Conservation (phyloP, 2,797 vertebrate genomes). For the Holocentrus rufus region DNA sequence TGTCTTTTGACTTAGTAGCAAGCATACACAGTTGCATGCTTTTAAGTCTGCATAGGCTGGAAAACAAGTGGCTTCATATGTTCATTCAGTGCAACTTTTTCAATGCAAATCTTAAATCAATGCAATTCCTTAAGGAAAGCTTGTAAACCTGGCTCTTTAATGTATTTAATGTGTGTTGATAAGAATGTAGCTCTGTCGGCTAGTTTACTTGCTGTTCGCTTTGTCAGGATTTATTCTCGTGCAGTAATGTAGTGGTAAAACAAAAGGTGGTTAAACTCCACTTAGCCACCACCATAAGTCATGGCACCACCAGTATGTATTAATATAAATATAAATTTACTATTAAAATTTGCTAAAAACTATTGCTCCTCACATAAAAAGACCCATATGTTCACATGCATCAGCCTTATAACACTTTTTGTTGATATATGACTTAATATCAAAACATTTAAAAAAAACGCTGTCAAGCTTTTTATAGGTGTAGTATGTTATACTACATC, state of each 20-base stretch:
- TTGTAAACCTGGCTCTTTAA: neutral
- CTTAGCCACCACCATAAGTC: too few relatives aligned
- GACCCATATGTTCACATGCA: too few relatives aligned
- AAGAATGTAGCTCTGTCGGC: neutral
- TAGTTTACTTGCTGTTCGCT: neutral
- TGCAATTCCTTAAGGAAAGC: constrained; percentile 45
- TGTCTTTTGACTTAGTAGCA: too few relatives aligned
- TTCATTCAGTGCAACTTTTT: constrained; percentile 16
- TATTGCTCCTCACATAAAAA: too few relatives aligned
- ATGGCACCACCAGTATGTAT: too few relatives aligned
- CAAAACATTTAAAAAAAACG: too few relatives aligned
- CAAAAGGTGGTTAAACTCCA: too few relatives aligned
- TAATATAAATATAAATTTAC: too few relatives aligned
- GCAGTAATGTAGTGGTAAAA: neutral
- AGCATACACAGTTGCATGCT: neutral
- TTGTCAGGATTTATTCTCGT: neutral
- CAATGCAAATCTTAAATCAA: constrained; percentile 50
- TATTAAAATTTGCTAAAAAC: too few relatives aligned
- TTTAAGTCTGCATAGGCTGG: neutral
- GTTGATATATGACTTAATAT: too few relatives aligned
- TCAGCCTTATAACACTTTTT: too few relatives aligned
- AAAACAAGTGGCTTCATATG: constrained; percentile 25
- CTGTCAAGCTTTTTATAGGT: too few relatives aligned
- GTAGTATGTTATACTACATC: neutral
- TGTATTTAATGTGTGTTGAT: neutral